Conservation (phyloP, 1,140 invertebrate species). For the Drosophila seguyi region DNA sequence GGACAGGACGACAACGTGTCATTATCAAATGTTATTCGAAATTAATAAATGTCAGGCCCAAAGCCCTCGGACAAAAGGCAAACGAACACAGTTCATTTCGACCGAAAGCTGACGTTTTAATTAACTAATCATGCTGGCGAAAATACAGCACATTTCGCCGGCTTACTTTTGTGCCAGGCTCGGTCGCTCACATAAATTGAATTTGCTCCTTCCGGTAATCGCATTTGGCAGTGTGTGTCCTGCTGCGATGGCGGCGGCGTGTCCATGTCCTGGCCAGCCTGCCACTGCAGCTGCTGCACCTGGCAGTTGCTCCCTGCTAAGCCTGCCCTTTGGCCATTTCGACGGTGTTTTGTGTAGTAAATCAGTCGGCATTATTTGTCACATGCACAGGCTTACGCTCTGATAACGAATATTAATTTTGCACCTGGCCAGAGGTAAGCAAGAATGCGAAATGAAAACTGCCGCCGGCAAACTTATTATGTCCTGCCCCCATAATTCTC, state of each 20-base stretch:
- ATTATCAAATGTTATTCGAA: constrained; percentile 54
- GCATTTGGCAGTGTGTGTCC: constrained; percentile 49
- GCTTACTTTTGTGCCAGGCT: constrained; percentile 39
- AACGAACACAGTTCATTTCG: constrained; percentile 59
- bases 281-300: constrained; percentile 49
- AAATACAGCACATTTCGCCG: constrained; percentile 16
- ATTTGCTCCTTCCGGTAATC: constrained; percentile 70
- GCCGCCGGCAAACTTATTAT: constrained; percentile 62
- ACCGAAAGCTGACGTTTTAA: constrained; percentile 67
- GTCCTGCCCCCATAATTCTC: constrained; percentile 26
- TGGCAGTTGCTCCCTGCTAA: constrained; percentile 35
- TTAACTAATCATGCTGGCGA: constrained; percentile 72
- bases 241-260: constrained; percentile 1
- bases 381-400: constrained; percentile 58
- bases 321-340: constrained; percentile 39
- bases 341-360: constrained; percentile 57
- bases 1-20: constrained; percentile 20
- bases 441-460: constrained; percentile 56
- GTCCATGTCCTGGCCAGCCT: constrained; percentile 4
- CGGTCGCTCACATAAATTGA: constrained; percentile 66
- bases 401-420: constrained; percentile 77
- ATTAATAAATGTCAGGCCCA: constrained; percentile 69
- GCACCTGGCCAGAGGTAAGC: constrained; percentile 70
- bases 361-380: constrained; percentile 79
- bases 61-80: constrained; percentile 13